phyloP scores from a whole-genome alignment of 2,113 vertebrate genomes.

The Corynorhinus townsendii region DNA sequence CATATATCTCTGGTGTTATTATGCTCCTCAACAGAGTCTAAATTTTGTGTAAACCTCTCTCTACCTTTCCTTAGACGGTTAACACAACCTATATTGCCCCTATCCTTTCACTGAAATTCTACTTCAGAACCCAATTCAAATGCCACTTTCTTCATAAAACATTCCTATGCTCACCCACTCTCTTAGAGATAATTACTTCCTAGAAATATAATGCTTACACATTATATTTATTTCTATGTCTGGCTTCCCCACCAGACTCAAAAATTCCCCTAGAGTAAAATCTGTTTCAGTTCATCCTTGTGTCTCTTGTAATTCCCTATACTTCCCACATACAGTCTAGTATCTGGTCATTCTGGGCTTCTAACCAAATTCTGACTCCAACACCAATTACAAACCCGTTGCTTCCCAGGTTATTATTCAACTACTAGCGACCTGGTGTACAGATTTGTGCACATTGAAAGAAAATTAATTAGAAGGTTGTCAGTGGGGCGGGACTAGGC shows the following conservation, averaged over 20 bases:
- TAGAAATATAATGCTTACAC: background rate
- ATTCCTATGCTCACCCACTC: background rate
- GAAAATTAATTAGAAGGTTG: no score
- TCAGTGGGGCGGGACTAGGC: no score
- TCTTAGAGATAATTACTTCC: background rate
- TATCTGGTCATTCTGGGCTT: background rate
- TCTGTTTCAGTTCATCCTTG: background rate
- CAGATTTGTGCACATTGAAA: no score
- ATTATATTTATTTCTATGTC: background rate
- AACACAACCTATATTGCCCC: no score
- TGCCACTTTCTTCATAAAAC: background rate
- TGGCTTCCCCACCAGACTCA: background rate
- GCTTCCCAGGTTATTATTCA: background rate
- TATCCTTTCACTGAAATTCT: background rate
- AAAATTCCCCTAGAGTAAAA: background rate
- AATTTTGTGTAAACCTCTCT: background rate
- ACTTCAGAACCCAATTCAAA: background rate
- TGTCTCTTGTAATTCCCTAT: background rate
- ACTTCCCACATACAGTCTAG: background rate
- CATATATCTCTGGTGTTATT: background rate
- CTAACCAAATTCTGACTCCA: background rate
- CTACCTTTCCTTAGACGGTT: background rate
- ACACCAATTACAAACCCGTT: background rate
- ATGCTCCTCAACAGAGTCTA: background rate
- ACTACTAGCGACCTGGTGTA: background rate